phyloP scores from a whole-genome alignment of 2,797 vertebrate genomes.

The Enteromius viviparus region DNA sequence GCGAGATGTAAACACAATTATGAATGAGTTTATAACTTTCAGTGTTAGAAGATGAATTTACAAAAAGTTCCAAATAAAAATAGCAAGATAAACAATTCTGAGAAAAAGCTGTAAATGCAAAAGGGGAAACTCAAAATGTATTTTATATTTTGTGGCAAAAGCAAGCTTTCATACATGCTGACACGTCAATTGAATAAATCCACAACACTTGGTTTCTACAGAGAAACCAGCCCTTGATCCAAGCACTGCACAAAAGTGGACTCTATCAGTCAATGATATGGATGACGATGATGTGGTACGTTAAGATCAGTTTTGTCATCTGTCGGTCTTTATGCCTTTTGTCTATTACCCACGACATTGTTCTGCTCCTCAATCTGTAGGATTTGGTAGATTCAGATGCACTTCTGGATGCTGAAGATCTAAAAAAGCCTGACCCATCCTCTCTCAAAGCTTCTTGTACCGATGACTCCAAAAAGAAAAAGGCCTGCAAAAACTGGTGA shows the following conservation, averaged over 20 bases:
- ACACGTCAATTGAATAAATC: neutral
- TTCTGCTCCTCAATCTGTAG: conserved; percentile 68
- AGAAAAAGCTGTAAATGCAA: neutral
- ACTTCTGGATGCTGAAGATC: conserved; percentile 89
- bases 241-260: conserved; percentile 86
- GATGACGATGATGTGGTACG: conserved; percentile 86
- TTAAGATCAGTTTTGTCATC: conserved; percentile 7
- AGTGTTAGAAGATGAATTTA: neutral
- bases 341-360: neutral
- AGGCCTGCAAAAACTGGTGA: conserved; percentile 96
- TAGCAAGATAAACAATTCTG: neutral
- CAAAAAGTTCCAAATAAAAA: neutral
- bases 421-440: conserved; percentile 88
- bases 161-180: neutral
- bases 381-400: conserved; percentile 93
- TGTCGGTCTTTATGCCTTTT: neutral
- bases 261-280: conserved; percentile 89
- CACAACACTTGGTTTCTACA: conserved; percentile 49
- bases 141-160: neutral
- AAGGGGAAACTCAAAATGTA: too few species aligned
- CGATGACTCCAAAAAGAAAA: conserved; percentile 82
- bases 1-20: too few species aligned
- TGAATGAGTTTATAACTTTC: too few species aligned
- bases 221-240: conserved; percentile 88
- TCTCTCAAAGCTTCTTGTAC: conserved; percentile 88